Percentiles rank a stretch among this genome's conserved stretches.
These are phyloP conservation scores for Pseudomyrmex cubaensis DNA, from an alignment of 1,140 invertebrate genomes.

Conservation along the genomic window DNA sequence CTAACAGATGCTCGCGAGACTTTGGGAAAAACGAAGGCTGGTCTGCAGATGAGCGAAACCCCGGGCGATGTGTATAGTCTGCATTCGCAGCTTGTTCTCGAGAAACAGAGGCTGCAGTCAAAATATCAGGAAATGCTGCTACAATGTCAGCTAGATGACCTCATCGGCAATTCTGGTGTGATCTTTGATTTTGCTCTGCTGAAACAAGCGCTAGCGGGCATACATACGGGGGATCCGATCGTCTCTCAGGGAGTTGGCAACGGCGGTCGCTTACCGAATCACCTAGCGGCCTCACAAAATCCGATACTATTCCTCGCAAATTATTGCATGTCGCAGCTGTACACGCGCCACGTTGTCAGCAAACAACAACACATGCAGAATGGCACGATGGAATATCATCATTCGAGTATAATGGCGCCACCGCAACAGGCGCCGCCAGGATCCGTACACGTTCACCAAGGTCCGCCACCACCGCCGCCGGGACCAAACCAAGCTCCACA, in stretches of 20 bases:
- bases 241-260: constrained; percentile 73
- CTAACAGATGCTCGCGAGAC: constrained; percentile 88
- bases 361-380: constrained; percentile 86
- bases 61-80: constrained; percentile 86
- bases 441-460: constrained; percentile 79
- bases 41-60: constrained; percentile 86
- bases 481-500: constrained; percentile 75
- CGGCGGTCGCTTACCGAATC: constrained; percentile 82
- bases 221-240: constrained; percentile 86
- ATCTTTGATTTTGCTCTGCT: constrained; percentile 88
- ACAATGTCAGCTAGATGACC: constrained; percentile 90
- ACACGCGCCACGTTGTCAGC: constrained; percentile 88
- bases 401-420: constrained; percentile 79
- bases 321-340: constrained; percentile 91
- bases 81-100: constrained; percentile 86
- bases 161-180: constrained; percentile 88
- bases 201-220: constrained; percentile 88
- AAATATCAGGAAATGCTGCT: constrained; percentile 90
- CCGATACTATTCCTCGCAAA: constrained; percentile 90
- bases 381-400: constrained; percentile 86
- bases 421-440: constrained; percentile 75
- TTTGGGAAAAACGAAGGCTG: constrained; percentile 87
- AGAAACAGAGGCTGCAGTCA: constrained; percentile 88
- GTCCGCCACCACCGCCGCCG: constrained; percentile 70
- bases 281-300: constrained; percentile 84